Conservation (phyloP, 2,113 vertebrate species). For the Terrapene triunguis region DNA sequence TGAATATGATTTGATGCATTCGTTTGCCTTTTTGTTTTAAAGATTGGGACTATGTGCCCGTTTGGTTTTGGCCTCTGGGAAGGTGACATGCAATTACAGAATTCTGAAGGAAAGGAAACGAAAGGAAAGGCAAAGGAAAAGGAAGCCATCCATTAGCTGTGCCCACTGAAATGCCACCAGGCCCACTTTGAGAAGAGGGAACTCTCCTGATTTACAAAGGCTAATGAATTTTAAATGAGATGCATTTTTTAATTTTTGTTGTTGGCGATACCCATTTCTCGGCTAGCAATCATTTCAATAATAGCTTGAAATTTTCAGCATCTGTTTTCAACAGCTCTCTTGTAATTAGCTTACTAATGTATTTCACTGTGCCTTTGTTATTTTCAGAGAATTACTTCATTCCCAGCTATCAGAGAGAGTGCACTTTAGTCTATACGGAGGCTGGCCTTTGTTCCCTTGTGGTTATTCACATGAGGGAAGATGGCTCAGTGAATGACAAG, state of each 20-base stretch:
- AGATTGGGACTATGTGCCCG: accelerated
- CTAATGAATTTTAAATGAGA: constrained; percentile 72
- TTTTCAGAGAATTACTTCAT: constrained; percentile 66
- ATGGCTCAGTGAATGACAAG: constrained; percentile 73
- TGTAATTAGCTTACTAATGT: constrained; percentile 74
- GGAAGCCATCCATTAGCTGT: constrained; percentile 18
- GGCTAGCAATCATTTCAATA: constrained; percentile 57
- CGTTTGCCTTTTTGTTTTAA: accelerated
- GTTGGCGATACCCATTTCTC: constrained; percentile 59
- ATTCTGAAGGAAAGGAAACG: constrained; percentile 11
- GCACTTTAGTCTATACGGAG: constrained; percentile 69
- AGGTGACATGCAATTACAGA: neutral
- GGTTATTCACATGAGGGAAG: constrained; percentile 69
- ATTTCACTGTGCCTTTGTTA: constrained; percentile 67
- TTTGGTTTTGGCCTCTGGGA: accelerated
- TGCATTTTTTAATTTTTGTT: constrained; percentile 63
- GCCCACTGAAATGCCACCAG: constrained; percentile 32
- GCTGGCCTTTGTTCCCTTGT: constrained; percentile 69
- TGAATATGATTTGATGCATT: neutral
- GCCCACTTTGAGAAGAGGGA: neutral
- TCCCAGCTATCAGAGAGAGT: constrained; percentile 69
- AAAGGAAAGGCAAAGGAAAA: neutral
- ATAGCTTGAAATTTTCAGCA: constrained; percentile 62
- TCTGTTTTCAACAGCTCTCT: constrained; percentile 67
- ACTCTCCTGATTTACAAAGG: constrained; percentile 56